A percentile compares a stretch with the other conserved stretches of the same genome.
Evolutionary conservation across 2,888 invertebrate species (phyloP).

Genomic region (Ormyrus rosae): DNA sequence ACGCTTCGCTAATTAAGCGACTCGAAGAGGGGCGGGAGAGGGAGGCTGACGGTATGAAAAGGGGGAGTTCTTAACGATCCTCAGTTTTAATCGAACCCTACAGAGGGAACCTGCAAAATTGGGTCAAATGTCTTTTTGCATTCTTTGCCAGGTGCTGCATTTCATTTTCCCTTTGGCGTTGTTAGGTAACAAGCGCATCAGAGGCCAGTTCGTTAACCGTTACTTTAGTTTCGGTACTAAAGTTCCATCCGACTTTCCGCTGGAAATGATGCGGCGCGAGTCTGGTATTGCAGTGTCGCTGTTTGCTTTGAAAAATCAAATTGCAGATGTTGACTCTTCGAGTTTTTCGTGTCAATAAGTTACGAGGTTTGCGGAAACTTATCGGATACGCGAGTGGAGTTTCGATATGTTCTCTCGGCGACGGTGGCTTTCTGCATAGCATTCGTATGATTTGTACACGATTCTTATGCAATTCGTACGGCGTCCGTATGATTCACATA

Average conservation of each 20-base stretch:
- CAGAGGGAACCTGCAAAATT: conserved; percentile 5
- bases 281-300: no score
- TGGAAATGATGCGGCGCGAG: no score
- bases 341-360: neutral
- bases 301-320: no score
- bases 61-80: conserved; percentile 29
- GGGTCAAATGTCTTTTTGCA: conserved; percentile 17
- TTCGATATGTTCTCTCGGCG: neutral
- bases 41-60: conserved; percentile 10
- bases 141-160: no score
- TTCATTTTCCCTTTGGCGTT: no score
- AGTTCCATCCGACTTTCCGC: no score
- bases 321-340: no score
- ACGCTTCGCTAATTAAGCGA: conserved; percentile 39
- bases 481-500: no score
- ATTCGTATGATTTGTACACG: neutral
- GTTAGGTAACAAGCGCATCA: no score
- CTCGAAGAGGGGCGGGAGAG: neutral
- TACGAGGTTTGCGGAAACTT: no score
- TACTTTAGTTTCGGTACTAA: no score
- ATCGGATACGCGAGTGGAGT: neutral
- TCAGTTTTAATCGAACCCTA: conserved; percentile 9
- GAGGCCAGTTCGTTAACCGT: no score
- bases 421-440: neutral
- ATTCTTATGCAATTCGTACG: conserved; percentile 29